Conservation (phyloP, 2,113 vertebrate species). For the Mesoclemmys tuberculata region DNA sequence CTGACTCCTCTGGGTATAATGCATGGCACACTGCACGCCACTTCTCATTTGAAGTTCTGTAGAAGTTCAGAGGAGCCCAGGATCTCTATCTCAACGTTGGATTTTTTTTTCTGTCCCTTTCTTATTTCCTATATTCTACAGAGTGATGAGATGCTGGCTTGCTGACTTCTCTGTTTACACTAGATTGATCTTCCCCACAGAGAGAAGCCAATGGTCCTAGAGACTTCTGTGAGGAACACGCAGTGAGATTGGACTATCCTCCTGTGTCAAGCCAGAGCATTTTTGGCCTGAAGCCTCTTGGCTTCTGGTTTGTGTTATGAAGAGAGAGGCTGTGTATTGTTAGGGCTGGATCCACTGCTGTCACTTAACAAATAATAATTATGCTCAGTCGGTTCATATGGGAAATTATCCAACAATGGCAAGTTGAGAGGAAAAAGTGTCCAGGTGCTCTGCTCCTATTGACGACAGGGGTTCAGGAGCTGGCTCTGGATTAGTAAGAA, state of each 20-base stretch:
- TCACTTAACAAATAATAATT: background rate
- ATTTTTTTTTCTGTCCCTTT: background rate
- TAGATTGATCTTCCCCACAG: background rate
- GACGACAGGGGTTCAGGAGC: background rate
- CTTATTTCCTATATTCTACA: background rate
- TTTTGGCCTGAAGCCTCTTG: background rate
- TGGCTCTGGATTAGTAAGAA: background rate
- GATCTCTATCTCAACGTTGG: background rate
- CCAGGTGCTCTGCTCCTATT: rapidly evolving
- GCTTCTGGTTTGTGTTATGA: background rate
- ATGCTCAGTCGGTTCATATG: background rate
- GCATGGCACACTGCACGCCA: rapidly evolving
- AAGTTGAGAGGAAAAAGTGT: rapidly evolving
- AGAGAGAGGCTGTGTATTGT: rapidly evolving
- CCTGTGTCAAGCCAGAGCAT: background rate
- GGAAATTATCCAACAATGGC: background rate
- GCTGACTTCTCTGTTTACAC: background rate
- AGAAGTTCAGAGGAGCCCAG: rapidly evolving
- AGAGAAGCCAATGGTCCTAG: rapidly evolving
- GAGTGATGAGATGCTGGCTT: background rate
- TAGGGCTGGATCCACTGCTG: rapidly evolving
- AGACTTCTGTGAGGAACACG: background rate
- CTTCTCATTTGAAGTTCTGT: background rate
- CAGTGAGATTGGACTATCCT: background rate
- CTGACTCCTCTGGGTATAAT: background rate